Base-by-base conservation (phyloP, 92 coral and sea anemone genomes). In the Isaurus tuberculatus region DNA sequence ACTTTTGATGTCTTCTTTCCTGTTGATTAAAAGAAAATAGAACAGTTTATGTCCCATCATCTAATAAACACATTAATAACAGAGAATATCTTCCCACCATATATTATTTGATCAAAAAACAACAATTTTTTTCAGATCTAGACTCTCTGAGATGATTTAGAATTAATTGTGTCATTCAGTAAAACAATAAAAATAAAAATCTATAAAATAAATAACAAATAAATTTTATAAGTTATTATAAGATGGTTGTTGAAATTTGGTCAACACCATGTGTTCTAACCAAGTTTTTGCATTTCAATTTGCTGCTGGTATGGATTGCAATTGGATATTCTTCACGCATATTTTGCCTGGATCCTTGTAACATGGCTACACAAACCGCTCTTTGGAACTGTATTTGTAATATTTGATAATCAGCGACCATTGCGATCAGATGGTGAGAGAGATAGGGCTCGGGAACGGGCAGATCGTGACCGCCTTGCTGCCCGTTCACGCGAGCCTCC, bases 391-490 rank as follows among this genome's bases (percentile, higher is more conserved):
- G 48, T 51, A 51, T 72, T 51, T 58, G 68, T 27, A 4, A 51
- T 70, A 53, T 70, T 43, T 72, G 72, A 70, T 78, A 25, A 86
- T 80, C 89, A 93, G 97, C 92, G 94, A 88, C 93, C 94, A 78
- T 85, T 88, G 85, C 79, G 92, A 73, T 93, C 87, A 70, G 99
- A 96, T 73, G 89, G 83, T 25, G 95, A 92, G 9, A 88, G 94
- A 70, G 98, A 96, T 46, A 89, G 92, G 44, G 87, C 87, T 65
- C 94, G 97, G 78, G 99, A 96, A 65, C 88, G 93, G 79, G 98
- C 90, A 23, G 99, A 96, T 83, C 97, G 95, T 14, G 95, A 92
- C 80, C 92, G 99, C 2, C 94, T 90, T 77, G 94, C 98, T 44
- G 93, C 94, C 51, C 92, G 98, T 58, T 90, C 95, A 28, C 95